Conservation (phyloP, 2,113 vertebrate species). For the Oncorhynchus masou region DNA sequence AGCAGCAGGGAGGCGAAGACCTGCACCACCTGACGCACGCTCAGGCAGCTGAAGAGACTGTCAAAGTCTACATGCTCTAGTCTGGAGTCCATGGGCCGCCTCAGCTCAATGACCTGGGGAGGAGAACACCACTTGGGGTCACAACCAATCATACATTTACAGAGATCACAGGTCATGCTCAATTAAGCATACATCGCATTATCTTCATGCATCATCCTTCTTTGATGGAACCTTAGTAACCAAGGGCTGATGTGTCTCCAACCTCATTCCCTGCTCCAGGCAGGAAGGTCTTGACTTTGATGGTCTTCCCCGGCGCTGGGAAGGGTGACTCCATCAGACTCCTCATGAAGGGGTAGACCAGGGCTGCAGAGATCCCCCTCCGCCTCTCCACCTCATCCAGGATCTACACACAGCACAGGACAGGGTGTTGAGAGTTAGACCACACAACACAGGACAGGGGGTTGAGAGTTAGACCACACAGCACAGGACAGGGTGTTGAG, state of each 20-base stretch:
- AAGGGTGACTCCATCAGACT: slow-evolving; percentile 99
- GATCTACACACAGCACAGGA: slow-evolving; percentile 74
- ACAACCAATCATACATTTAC: neutral
- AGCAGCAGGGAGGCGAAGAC: slow-evolving; percentile 94
- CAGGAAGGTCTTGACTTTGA: slow-evolving; percentile 97
- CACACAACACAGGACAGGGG: neutral
- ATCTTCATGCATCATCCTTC: neutral
- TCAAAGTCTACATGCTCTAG: slow-evolving; percentile 97
- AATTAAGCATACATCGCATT: neutral
- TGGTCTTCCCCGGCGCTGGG: slow-evolving; percentile 96
- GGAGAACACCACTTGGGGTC: slow-evolving; percentile 9
- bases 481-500: too few species aligned
- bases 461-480: too few species aligned
- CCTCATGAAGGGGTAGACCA: slow-evolving; percentile 99
- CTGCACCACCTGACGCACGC: slow-evolving; percentile 90
- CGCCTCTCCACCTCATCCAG: slow-evolving; percentile 97
- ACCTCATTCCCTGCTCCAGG: slow-evolving; percentile 97
- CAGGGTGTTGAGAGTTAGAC: neutral
- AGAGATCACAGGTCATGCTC: neutral
- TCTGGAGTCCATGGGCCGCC: slow-evolving; percentile 91
- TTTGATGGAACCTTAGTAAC: neutral
- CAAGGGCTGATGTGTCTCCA: slow-evolving; percentile 1
- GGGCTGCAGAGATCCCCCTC: slow-evolving; percentile 89
- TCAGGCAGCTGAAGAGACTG: slow-evolving; percentile 91
- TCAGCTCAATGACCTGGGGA: slow-evolving; percentile 89